A percentile compares a stretch with the other conserved stretches of the same genome.
phyloP scores from a whole-genome alignment of 2,888 invertebrate species.

The Tachina lurida region DNA sequence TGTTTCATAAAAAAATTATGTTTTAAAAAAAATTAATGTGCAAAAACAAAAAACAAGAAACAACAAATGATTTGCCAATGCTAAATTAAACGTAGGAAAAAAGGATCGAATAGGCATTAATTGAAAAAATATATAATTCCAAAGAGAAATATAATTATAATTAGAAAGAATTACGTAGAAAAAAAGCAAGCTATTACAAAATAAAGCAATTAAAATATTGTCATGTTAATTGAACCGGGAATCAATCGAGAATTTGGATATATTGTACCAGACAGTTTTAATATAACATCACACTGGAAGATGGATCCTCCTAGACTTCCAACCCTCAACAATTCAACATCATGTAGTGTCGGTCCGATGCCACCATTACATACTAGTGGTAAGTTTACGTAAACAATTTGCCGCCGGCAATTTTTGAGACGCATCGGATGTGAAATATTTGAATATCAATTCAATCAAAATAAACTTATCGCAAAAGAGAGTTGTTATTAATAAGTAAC shows the following conservation, averaged over 20 bases:
- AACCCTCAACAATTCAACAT: constrained; percentile 72
- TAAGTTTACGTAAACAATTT: constrained; percentile 74
- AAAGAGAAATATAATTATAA: constrained; percentile 19
- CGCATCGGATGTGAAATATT: no score
- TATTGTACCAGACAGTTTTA: constrained; percentile 81
- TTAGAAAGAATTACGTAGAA: neutral
- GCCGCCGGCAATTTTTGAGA: constrained; percentile 33
- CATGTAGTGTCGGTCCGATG: constrained; percentile 73
- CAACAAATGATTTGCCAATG: neutral
- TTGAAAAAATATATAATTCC: neutral
- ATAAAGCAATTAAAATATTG: constrained; percentile 81
- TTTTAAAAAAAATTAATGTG: constrained; percentile 6
- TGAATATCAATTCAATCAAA: no score
- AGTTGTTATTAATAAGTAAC: no score
- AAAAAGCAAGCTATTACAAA: constrained; percentile 18
- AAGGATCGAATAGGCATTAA: neutral
- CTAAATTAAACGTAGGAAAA: neutral
- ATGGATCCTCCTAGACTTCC: constrained; percentile 82
- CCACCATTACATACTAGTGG: constrained; percentile 79
- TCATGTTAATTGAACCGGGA: constrained; percentile 83
- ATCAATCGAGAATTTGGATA: constrained; percentile 83
- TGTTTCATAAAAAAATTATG: neutral
- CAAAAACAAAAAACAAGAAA: neutral
- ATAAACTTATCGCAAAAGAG: no score
- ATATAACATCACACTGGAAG: constrained; percentile 81